Evolutionary conservation across 2,888 invertebrate genomes (phyloP).

Genomic region (Monoplex corrugatus): DNA sequence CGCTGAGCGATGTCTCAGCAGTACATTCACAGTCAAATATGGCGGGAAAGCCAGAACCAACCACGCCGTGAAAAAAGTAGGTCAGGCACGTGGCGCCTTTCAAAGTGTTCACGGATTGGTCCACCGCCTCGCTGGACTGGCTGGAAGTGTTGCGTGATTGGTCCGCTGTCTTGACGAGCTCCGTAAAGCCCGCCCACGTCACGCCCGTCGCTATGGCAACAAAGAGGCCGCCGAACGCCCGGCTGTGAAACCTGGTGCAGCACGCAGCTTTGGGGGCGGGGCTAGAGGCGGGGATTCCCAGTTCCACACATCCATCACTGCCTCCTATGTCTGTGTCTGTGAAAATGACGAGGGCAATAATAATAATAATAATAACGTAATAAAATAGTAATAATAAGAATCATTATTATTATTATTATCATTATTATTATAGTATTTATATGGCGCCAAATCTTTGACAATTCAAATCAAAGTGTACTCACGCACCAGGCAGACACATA

Average conservation of each 20-base stretch:
- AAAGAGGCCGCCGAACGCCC: slow-evolving; percentile 57
- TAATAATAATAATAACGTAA: not conserved
- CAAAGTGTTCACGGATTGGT: slow-evolving; percentile 82
- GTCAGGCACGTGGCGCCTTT: slow-evolving; percentile 97
- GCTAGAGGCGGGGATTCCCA: not conserved
- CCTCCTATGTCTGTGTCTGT: slow-evolving; percentile 33
- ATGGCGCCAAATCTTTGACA: too few species aligned
- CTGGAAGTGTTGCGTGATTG: slow-evolving; percentile 20
- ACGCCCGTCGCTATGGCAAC: slow-evolving; percentile 86
- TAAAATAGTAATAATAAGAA: too few species aligned
- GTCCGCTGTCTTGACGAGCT: slow-evolving; percentile 83
- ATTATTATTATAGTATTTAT: too few species aligned
- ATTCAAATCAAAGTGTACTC: too few species aligned
- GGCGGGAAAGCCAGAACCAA: slow-evolving; percentile 94
- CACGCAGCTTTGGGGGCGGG: slow-evolving; percentile 15
- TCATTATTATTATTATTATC: too few species aligned
- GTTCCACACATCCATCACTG: slow-evolving; percentile 17
- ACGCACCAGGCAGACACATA: too few species aligned
- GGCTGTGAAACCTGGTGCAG: slow-evolving; percentile 36
- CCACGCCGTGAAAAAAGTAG: slow-evolving; percentile 97
- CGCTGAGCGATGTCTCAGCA: slow-evolving; percentile 84
- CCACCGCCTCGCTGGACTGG: not conserved
- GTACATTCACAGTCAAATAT: slow-evolving; percentile 86
- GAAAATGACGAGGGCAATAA: not conserved
- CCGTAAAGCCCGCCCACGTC: slow-evolving; percentile 96